Evolutionary conservation across 2,113 vertebrate species (phyloP).

Genomic region (Daubentonia madagascariensis): DNA sequence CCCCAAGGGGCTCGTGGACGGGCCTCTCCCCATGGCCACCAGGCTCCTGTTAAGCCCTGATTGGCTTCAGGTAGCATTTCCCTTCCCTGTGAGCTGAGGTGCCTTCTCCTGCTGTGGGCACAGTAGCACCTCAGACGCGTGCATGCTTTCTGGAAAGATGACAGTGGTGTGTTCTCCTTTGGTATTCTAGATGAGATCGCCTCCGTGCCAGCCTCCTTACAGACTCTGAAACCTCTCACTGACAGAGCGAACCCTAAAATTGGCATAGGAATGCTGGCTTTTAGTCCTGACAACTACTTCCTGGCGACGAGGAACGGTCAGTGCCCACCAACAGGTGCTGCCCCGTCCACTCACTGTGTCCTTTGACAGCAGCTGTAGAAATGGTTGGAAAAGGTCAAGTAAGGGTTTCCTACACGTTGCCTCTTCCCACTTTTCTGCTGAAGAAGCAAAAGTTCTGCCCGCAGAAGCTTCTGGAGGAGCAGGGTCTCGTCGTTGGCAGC

Average conservation of each 20-base stretch:
- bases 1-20: fast-evolving
- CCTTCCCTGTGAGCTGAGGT: background rate
- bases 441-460: fast-evolving
- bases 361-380: fast-evolving
- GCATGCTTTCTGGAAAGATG: background rate
- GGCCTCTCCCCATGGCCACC: background rate
- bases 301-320: slow-evolving; percentile 94
- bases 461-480: background rate
- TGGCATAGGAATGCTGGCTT: slow-evolving; percentile 91
- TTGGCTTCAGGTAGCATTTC: fast-evolving
- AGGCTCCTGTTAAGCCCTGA: background rate
- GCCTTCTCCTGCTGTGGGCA: background rate
- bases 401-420: fast-evolving
- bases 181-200: slow-evolving; percentile 88
- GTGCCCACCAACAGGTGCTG: background rate
- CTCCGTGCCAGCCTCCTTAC: slow-evolving; percentile 87
- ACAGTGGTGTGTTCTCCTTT: fast-evolving
- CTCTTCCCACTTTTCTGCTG: background rate
- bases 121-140: fast-evolving
- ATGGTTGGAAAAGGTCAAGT: fast-evolving
- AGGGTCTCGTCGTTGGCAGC: fast-evolving
- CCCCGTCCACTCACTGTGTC: fast-evolving
- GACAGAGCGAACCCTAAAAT: slow-evolving; percentile 96
- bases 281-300: slow-evolving; percentile 94
- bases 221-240: slow-evolving; percentile 88